Conservation (phyloP, 2,888 invertebrate genomes). For the Tinea semifulvella region DNA sequence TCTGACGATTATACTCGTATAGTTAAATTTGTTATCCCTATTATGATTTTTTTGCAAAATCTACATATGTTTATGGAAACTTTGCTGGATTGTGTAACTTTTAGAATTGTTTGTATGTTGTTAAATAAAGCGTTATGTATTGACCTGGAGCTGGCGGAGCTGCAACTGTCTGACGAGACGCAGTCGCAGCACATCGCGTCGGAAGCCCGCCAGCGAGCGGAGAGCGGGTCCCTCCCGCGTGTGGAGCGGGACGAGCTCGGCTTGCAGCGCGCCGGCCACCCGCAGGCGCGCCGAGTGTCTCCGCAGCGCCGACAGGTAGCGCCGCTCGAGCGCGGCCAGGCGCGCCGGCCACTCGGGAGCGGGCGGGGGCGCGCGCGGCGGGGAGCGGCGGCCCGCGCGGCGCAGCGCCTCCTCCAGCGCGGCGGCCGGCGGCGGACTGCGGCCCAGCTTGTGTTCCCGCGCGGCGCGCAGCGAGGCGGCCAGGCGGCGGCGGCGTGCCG, state of each 20-base stretch:
- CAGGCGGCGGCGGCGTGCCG: constrained; percentile 61
- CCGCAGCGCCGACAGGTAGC: constrained; percentile 39
- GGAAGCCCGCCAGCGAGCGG: constrained; percentile 40
- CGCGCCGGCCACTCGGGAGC: constrained; percentile 19
- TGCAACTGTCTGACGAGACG: constrained; percentile 54
- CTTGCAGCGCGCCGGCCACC: constrained; percentile 50
- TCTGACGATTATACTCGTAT: too few species aligned
- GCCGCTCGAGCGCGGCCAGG: constrained; percentile 34
- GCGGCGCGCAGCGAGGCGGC: constrained; percentile 59
- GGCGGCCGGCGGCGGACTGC: constrained; percentile 44
- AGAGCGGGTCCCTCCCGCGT: constrained; percentile 29
- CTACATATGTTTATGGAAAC: too few species aligned
- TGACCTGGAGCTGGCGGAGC: constrained; percentile 57
- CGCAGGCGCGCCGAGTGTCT: constrained; percentile 44
- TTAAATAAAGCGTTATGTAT: neutral
- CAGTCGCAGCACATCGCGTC: constrained; percentile 51
- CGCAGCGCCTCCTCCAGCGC: constrained; percentile 49
- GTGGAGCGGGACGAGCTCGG: constrained; percentile 38
- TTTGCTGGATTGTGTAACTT: too few species aligned
- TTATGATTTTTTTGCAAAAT: constrained; percentile 13
- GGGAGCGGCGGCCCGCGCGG: constrained; percentile 28
- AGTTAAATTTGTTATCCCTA: neutral
- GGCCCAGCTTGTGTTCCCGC: constrained; percentile 47
- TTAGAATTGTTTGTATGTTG: neutral
- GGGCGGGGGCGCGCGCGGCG: constrained; percentile 34